A percentile compares a stretch with the other conserved stretches of the same genome.
Evolutionary conservation across 2,113 vertebrate genomes (phyloP).

Genomic region (Echinops telfairi): DNA sequence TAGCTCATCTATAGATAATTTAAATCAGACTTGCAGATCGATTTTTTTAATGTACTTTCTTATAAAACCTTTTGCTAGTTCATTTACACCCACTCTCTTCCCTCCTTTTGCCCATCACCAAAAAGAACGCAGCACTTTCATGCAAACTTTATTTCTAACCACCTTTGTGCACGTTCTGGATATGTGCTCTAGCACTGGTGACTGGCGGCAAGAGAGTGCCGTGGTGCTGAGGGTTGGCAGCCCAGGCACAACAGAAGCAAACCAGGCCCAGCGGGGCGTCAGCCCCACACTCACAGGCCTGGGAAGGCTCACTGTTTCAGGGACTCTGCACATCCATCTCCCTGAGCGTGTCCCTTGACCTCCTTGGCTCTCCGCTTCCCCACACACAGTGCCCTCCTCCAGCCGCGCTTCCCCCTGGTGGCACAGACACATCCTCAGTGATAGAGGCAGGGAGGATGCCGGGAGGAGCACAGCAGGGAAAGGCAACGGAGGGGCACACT

Average conservation of each 20-base stretch:
- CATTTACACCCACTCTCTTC: not conserved
- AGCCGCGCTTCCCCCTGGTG: not conserved
- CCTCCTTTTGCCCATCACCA: not conserved
- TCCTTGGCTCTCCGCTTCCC: not conserved
- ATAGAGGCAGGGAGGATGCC: not conserved
- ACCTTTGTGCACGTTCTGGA: not conserved
- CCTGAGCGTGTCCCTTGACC: not conserved
- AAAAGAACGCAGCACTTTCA: not conserved
- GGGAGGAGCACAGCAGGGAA: no score
- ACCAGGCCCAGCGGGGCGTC: not conserved
- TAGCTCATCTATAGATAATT: constrained; percentile 76
- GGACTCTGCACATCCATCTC: not conserved
- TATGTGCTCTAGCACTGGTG: not conserved
- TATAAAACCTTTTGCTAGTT: constrained; percentile 56
- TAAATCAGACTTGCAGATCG: constrained; percentile 72
- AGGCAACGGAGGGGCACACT: no score
- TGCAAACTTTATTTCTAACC: constrained; percentile 32
- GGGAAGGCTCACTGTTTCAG: not conserved
- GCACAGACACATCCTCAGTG: not conserved
- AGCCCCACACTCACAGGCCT: not conserved
- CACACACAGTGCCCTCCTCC: not conserved
- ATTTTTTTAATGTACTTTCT: constrained; percentile 37
- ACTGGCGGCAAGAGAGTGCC: not conserved
- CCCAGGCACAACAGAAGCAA: not conserved
- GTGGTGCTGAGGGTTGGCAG: not conserved